Conservation (phyloP, 2,888 invertebrate genomes). For the Stegana nigrithorax region DNA sequence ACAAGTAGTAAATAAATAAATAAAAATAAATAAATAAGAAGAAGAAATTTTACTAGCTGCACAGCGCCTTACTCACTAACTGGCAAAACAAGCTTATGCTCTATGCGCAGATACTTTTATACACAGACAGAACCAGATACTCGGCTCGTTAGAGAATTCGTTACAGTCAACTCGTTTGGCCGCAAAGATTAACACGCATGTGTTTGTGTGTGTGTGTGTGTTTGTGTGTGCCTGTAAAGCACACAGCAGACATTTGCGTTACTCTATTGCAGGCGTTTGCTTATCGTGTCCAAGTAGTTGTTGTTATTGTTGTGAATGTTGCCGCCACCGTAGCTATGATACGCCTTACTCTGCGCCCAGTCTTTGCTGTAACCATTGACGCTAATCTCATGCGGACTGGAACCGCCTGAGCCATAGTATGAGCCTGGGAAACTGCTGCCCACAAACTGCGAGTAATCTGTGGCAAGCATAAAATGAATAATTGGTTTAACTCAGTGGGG, state of each 20-base stretch:
- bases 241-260: neutral
- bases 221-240: neutral
- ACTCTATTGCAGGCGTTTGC: constrained; percentile 54
- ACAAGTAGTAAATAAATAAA: constrained; percentile 22
- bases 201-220: neutral
- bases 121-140: neutral
- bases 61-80: too few relatives aligned
- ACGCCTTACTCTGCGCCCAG: constrained; percentile 64
- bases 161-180: neutral
- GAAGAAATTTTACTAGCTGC: constrained; percentile 40
- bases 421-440: constrained; percentile 58
- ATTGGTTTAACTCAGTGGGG: neutral
- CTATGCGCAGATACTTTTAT: neutral
- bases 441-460: constrained; percentile 65
- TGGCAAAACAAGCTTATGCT: too few relatives aligned
- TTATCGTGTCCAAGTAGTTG: constrained; percentile 62
- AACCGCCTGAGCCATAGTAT: constrained; percentile 42
- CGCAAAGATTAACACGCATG: too few relatives aligned
- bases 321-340: too few relatives aligned
- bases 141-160: constrained; percentile 28
- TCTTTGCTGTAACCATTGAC: constrained; percentile 56
- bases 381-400: constrained; percentile 57
- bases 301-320: too few relatives aligned
- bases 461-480: constrained; percentile 5
- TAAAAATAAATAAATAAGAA: too few relatives aligned